Evolutionary conservation across 2,888 invertebrate species (phyloP).

Genomic region (Leptinotarsa juncta): DNA sequence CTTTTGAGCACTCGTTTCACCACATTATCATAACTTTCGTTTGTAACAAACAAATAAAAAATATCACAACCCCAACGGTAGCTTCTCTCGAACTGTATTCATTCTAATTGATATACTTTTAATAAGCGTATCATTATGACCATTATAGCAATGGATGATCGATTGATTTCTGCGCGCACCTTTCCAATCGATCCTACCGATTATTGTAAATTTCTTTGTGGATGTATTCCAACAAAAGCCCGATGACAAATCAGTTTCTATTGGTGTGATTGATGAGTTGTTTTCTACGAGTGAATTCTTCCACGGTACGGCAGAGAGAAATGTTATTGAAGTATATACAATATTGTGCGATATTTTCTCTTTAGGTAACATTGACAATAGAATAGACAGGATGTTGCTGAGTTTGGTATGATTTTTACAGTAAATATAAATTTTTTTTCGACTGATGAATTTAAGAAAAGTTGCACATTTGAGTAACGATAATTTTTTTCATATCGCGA

Average conservation of each 20-base stretch:
- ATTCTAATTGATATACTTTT: constrained; percentile 57
- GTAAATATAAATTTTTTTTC: not conserved
- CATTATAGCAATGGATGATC: constrained; percentile 53
- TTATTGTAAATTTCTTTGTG: constrained; percentile 52
- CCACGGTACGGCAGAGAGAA: constrained; percentile 13
- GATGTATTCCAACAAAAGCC: constrained; percentile 47
- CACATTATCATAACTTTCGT: not conserved
- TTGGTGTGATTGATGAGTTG: constrained; percentile 55
- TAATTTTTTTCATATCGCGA: too few relatives aligned
- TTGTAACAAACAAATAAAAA: constrained; percentile 6
- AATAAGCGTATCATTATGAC: constrained; percentile 61
- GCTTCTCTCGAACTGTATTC: constrained; percentile 22
- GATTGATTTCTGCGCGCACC: constrained; percentile 49
- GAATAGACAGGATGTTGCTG: not conserved
- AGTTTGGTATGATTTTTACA: not conserved
- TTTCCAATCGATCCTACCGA: constrained; percentile 47
- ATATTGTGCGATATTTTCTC: constrained; percentile 23
- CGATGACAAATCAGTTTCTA: constrained; percentile 60
- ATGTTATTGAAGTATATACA: constrained; percentile 32
- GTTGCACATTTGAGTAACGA: too few relatives aligned
- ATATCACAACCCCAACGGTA: constrained; percentile 11
- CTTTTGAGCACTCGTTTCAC: not conserved
- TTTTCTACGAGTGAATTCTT: constrained; percentile 24
- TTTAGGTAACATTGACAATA: not conserved
- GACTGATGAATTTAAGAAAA: too few relatives aligned